Evolutionary conservation across 2,888 invertebrate genomes (phyloP).

Genomic region (Erannis defoliaria): DNA sequence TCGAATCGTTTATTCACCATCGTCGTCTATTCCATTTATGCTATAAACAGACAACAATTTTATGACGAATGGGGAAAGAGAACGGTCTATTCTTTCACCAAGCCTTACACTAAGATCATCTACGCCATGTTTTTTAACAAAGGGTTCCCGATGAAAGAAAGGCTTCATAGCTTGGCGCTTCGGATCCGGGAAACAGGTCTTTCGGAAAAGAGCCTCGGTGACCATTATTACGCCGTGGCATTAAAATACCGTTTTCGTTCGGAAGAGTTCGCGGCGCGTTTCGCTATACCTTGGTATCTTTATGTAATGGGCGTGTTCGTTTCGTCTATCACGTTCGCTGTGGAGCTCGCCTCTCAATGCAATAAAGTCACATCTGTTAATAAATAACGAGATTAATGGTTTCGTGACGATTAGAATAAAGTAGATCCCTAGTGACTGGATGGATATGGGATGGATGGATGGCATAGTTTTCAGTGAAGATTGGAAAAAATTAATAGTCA

Average conservation of each 20-base stretch:
- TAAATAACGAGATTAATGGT: not conserved
- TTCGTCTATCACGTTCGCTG: slow-evolving; percentile 47
- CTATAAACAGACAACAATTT: slow-evolving; percentile 53
- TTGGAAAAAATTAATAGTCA: no score
- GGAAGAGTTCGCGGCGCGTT: slow-evolving; percentile 26
- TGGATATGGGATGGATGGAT: no score
- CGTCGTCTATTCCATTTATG: slow-evolving; percentile 51
- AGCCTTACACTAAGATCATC: slow-evolving; percentile 57
- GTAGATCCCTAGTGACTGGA: no score
- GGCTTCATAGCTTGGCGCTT: slow-evolving; percentile 51
- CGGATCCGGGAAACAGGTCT: slow-evolving; percentile 63
- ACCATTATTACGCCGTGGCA: slow-evolving; percentile 43
- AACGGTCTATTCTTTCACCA: slow-evolving; percentile 46
- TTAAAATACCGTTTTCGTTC: slow-evolving; percentile 41
- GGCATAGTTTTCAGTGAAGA: no score
- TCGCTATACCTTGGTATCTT: slow-evolving; percentile 59
- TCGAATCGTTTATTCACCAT: slow-evolving; percentile 56
- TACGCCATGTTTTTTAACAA: slow-evolving; percentile 66
- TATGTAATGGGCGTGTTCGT: slow-evolving; percentile 50
- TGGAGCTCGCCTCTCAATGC: slow-evolving; percentile 45
- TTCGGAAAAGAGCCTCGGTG: slow-evolving; percentile 46
- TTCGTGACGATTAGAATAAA: no score
- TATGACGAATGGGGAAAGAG: slow-evolving; percentile 53
- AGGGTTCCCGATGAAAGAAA: slow-evolving; percentile 62
- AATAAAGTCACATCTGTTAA: not conserved